Evolutionary conservation across 2,113 vertebrate species (phyloP), one percentile per base, ranked within the genome.

Genomic region (Excalfactoria chinensis): DNA sequence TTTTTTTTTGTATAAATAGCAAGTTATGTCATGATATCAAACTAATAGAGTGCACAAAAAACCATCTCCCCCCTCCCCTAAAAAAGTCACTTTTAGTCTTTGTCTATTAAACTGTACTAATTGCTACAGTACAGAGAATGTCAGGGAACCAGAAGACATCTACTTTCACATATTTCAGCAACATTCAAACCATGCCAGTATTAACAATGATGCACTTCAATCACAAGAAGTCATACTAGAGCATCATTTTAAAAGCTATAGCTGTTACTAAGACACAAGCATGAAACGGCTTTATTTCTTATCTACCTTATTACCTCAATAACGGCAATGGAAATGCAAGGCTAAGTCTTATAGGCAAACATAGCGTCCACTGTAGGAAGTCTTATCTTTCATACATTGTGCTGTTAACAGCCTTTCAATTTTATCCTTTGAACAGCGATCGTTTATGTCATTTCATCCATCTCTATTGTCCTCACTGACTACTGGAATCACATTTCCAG

Each of bases 401-500:
- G 25, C 40, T 41, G 20, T 34, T 55, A 53, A 13, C 12, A 43
- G 32, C 40, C 69, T 77, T 85, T 37, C 13, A 58, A 2, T 64
- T 79, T 91, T 68, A 41, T 32, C 41, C 59, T 30, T 20, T 41
- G 62, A 85, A 41, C 18, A 55, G 28, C 22, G 82, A 67, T 49
- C 69, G 44, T 60, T 95, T 68, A 84, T 48, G 69, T 91, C 60
- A 34, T 84, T 96, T 83, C 60, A 62, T 80, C 73, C 70, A 37
- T 55, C 82, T 89, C 67, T 87, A 46, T 93, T 93, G 94, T 89
- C 93, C 90, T 49, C 56, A 53, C 30, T 81, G 91, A 93, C 96
- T 85, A 84, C 70, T 53, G 69, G 94, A 93, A 96, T 95, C 94
- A 72, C 66, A 86, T 89, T 94, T 89, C 88, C 30, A 92, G 35